Base-by-base conservation (phyloP, 1,140 invertebrate species). In the Plectus sambesii region DNA sequence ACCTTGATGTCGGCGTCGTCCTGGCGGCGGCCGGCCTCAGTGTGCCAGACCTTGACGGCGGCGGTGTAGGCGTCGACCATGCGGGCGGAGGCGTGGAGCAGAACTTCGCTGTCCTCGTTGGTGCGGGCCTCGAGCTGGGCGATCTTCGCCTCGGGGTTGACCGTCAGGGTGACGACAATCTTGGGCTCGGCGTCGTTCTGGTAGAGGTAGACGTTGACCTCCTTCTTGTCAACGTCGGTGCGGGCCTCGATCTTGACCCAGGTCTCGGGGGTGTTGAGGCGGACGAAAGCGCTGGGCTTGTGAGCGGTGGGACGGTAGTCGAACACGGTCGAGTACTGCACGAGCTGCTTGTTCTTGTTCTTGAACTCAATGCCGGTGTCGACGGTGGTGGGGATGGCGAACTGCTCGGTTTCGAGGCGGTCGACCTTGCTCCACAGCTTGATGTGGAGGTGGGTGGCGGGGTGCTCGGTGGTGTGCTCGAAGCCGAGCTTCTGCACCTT, bases 151-250 rank as follows among this genome's bases (percentile, higher is more conserved):
- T 61, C 39, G 20, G 26, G 20, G 36, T 27, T 23, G 41, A 42
- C 5, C 36, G 26, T 4, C 17, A 19, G 66, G 47, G 19, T 49
- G 48, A 27, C 62, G 68, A 2, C 63, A 65, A 8, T 63, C 30
- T 19, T 48, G 53, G n/a, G n/a, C 35, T 57, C 51, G 15, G 48
- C 54, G n/a, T 55, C 42, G 5, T 53, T 49, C 64, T 66, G 66
- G 4, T 58, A 59, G 8, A 70, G 9, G 9, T 49, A 42, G 27
- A 69, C 51, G 17, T 22, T 49, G 41, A 61, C 57, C 5, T 60
- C 48, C n/a, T 66, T 54, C 33, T 60, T 68, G 9, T 29, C 25
- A 2, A 48, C 45, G 5, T 58, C 59, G 6, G 47, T 23, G 41
- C 48, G 50, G 15, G 56, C 51, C 1, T 52, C 54, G 19, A 37